Conservation (phyloP, 2,113 vertebrate genomes). For the Corydoras sp. region DNA sequence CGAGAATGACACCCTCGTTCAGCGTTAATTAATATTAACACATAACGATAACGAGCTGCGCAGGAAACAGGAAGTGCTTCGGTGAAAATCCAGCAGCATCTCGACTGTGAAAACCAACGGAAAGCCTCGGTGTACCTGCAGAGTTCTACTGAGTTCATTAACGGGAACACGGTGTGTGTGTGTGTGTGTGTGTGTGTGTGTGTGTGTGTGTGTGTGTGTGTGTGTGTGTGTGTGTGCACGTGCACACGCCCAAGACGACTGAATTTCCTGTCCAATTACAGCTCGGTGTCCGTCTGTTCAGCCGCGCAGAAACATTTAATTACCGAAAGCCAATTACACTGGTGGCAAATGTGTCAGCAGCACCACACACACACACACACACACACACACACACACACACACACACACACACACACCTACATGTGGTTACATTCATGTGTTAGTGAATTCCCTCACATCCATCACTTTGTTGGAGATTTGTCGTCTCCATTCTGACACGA, state of each 20-base stretch:
- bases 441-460: too few species aligned
- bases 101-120: too few species aligned
- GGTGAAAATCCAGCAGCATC: too few species aligned
- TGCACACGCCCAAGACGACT: background rate
- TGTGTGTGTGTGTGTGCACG: conserved; percentile 1
- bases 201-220: conserved; percentile 20
- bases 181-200: background rate
- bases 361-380: too few species aligned
- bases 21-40: too few species aligned
- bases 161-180: conserved; percentile 11
- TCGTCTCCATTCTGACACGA: too few species aligned
- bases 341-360: conserved; percentile 56
- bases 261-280: conserved; percentile 63
- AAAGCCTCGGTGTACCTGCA: conserved; percentile 26
- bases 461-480: too few species aligned
- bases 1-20: too few species aligned
- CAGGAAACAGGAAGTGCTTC: too few species aligned
- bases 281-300: conserved; percentile 64
- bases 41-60: too few species aligned
- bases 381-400: conserved; percentile 67
- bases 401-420: too few species aligned
- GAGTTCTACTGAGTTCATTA: conserved; percentile 37
- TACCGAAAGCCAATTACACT: conserved; percentile 69
- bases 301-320: conserved; percentile 71
- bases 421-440: too few species aligned